These are phyloP conservation scores for Sebastes matsubarae DNA, from an alignment of 2,797 vertebrate genomes.

Conservation along the genomic window DNA sequence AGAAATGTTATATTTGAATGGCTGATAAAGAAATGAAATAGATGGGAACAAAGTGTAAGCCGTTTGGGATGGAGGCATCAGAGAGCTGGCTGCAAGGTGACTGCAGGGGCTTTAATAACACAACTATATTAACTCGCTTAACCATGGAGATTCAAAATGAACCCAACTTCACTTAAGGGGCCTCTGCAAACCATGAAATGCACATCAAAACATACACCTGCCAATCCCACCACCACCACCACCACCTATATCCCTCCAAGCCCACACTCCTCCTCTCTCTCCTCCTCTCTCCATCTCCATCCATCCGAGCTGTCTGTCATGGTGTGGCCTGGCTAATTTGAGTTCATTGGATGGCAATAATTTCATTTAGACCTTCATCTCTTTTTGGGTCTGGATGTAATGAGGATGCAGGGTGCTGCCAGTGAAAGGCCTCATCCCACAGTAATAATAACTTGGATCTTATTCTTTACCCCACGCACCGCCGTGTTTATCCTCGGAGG, in stretches of 20 bases:
- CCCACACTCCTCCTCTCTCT: background rate
- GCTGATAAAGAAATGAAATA: conserved; percentile 73
- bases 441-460: conserved; percentile 79
- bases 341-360: conserved; percentile 87
- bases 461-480: conserved; percentile 74
- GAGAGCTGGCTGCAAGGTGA: conserved; percentile 59
- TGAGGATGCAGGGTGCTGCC: conserved; percentile 81
- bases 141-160: conserved; percentile 73
- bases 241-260: conserved; percentile 54
- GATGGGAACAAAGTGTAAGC: conserved; percentile 67
- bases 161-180: conserved; percentile 65
- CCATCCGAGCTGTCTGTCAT: conserved; percentile 73
- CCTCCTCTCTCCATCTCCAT: background rate
- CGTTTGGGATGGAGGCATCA: conserved; percentile 46
- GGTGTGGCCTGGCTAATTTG: conserved; percentile 81
- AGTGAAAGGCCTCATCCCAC: conserved; percentile 68
- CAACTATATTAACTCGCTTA: conserved; percentile 76
- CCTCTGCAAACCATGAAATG: conserved; percentile 69
- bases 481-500: conserved; percentile 82
- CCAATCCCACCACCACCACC: conserved; percentile 57
- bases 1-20: conserved; percentile 71
- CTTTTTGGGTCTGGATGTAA: conserved; percentile 77
- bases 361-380: conserved; percentile 84
- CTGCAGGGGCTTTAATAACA: conserved; percentile 76
- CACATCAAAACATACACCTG: conserved; percentile 72